Evolutionary conservation across 2,113 vertebrate species (phyloP).

Genomic region (Condylura cristata): DNA sequence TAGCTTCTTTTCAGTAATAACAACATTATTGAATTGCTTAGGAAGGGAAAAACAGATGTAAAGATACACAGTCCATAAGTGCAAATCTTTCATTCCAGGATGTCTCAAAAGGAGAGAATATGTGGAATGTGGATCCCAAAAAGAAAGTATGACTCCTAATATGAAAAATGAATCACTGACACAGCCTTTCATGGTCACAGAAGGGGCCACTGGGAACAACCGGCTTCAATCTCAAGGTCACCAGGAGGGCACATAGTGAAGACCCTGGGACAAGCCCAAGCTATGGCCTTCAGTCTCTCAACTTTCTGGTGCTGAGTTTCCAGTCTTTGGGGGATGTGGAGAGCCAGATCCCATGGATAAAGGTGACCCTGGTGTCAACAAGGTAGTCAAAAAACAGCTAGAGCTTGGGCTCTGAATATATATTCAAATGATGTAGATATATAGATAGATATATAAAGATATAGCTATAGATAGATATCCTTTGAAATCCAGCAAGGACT

Average conservation of each 20-base stretch:
- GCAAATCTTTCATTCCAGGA: background rate
- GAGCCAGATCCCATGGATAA: background rate
- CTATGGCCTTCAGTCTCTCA: background rate
- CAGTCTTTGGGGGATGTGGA: background rate
- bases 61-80: background rate
- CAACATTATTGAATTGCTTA: background rate
- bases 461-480: rapidly evolving
- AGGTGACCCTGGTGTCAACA: background rate
- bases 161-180: background rate
- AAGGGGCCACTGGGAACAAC: background rate
- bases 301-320: background rate
- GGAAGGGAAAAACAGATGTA: background rate
- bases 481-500: background rate
- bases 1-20: background rate
- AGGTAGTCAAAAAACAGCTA: background rate
- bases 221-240: background rate
- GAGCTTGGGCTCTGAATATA: background rate
- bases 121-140: background rate
- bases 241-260: background rate
- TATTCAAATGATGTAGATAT: too few relatives aligned
- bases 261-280: background rate
- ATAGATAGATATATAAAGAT: too few relatives aligned
- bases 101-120: background rate
- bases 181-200: background rate
- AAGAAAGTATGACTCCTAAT: too few relatives aligned